Percentiles rank a stretch among this genome's conserved stretches.
Conservation (phyloP, 2,113 vertebrate species). For the Dasypus novemcinctus region DNA sequence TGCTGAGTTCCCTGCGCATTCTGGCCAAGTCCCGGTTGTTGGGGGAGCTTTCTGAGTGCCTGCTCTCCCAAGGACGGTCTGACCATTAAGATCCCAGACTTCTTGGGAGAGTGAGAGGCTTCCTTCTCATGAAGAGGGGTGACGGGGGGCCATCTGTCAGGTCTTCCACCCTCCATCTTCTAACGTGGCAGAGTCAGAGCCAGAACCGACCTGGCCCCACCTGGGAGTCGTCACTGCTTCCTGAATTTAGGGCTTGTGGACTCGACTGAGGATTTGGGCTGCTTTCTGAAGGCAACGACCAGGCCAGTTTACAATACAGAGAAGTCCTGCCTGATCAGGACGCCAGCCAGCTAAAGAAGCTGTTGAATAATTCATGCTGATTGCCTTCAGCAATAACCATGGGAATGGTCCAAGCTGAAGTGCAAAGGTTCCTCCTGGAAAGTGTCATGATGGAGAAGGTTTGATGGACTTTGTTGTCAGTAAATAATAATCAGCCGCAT, state of each 20-base stretch:
- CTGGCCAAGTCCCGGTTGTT: neutral
- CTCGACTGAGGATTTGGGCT: neutral
- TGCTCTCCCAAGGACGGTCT: neutral
- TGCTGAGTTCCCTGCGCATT: neutral
- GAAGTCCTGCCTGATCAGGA: neutral
- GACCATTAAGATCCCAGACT: neutral
- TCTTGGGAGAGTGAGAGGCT: neutral
- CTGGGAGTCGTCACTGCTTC: neutral
- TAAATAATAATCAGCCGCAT: neutral
- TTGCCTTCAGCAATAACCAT: neutral
- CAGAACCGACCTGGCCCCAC: neutral
- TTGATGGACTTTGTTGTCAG: neutral
- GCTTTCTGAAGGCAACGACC: neutral
- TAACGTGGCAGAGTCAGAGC: neutral
- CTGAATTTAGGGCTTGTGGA: neutral
- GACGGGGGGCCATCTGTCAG: neutral
- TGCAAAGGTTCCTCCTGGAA: neutral
- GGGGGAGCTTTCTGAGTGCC: neutral
- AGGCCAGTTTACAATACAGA: neutral
- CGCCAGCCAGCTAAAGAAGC: neutral
- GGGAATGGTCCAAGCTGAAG: neutral
- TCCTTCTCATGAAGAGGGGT: neutral
- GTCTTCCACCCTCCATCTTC: neutral
- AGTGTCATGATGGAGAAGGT: neutral
- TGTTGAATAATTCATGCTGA: constrained; percentile 16